These are phyloP conservation scores for Neosilurus mollespiculum DNA, from an alignment of 2,797 vertebrate species.

Conservation along the genomic window DNA sequence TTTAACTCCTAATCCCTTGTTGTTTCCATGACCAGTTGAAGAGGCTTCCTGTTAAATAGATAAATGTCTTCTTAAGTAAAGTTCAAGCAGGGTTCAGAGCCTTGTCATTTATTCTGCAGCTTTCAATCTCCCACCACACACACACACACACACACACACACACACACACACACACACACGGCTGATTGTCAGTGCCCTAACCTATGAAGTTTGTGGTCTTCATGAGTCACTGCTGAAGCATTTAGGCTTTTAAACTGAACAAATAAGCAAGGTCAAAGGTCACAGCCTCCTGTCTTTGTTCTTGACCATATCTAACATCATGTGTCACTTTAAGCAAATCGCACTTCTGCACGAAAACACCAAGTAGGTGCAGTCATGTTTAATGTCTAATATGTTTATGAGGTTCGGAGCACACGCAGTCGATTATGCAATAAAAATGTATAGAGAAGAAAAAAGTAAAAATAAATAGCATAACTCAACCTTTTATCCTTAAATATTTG, in stretches of 20 bases:
- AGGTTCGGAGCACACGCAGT: not conserved
- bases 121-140: not conserved
- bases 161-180: conserved; percentile 8
- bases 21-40: conserved; percentile 22
- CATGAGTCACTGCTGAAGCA: conserved; percentile 31
- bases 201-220: conserved; percentile 25
- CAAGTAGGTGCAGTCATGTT: conserved; percentile 39
- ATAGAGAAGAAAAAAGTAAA: not conserved
- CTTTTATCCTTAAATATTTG: not conserved
- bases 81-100: conserved; percentile 49
- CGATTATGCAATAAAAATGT: not conserved
- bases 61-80: conserved; percentile 39
- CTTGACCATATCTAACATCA: conserved; percentile 36
- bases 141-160: conserved; percentile 1
- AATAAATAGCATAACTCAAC: not conserved
- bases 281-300: conserved; percentile 23
- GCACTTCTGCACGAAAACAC: conserved; percentile 53
- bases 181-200: not conserved
- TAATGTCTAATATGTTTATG: not conserved
- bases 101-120: conserved; percentile 41
- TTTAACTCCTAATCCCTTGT: conserved; percentile 4
- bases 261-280: conserved; percentile 37
- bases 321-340: conserved; percentile 46
- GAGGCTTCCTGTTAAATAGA: conserved; percentile 32
- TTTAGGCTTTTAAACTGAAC: conserved; percentile 37